Percentiles rank a stretch among this genome's conserved stretches.
phyloP scores from a whole-genome alignment of 2,888 invertebrate genomes.

The Sepiola atlantica region DNA sequence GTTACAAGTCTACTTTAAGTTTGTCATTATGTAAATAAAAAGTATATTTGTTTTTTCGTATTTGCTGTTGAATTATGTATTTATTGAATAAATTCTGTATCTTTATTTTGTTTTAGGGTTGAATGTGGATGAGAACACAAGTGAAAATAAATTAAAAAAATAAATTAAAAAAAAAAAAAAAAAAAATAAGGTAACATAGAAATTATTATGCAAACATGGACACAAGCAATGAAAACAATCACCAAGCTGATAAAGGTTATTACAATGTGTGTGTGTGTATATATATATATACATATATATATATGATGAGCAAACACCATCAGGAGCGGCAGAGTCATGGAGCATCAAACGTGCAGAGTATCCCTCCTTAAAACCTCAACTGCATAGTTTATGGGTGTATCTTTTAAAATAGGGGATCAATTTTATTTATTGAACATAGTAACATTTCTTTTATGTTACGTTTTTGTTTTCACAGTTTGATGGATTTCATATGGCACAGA shows the following conservation, averaged over 20 bases:
- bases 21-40: too few relatives aligned
- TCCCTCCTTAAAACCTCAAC: not conserved
- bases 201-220: not conserved
- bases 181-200: not conserved
- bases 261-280: not conserved
- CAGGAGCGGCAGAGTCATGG: not conserved
- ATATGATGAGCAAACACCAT: not conserved
- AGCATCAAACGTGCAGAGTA: constrained; percentile 21
- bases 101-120: not conserved
- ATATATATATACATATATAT: too few relatives aligned
- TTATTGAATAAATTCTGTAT: too few relatives aligned
- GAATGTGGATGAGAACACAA: not conserved
- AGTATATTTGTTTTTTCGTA: too few relatives aligned
- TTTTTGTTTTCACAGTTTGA: too few relatives aligned
- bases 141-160: not conserved
- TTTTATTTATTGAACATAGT: too few relatives aligned
- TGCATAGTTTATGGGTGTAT: not conserved
- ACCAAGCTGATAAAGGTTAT: not conserved
- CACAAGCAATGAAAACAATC: not conserved
- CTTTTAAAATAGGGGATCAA: too few relatives aligned
- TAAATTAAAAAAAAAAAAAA: not conserved
- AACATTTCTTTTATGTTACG: too few relatives aligned
- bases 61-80: too few relatives aligned
- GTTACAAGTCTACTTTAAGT: too few relatives aligned
- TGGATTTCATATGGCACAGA: too few relatives aligned